These are phyloP conservation scores for Catharus minimus DNA, from an alignment of 2,113 vertebrate species.

Conservation along the genomic window DNA sequence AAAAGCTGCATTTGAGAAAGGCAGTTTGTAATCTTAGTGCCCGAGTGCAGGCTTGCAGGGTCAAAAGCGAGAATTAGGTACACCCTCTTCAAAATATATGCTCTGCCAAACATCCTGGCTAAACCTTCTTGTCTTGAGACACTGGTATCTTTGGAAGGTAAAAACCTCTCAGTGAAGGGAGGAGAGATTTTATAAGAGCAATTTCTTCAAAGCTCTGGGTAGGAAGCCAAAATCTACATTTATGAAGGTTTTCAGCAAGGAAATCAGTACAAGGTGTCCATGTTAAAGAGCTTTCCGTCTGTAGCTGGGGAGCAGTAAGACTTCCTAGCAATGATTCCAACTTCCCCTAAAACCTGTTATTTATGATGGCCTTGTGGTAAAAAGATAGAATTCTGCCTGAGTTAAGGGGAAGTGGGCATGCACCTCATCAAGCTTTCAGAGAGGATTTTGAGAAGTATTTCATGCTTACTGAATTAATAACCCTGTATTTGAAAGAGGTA, in stretches of 20 bases:
- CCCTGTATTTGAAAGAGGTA: background rate
- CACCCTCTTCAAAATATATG: background rate
- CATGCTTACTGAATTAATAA: constrained; percentile 32
- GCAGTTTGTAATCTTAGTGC: background rate
- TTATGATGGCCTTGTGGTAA: constrained; percentile 33
- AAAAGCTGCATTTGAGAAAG: background rate
- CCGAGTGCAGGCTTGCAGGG: background rate
- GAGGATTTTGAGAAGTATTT: constrained; percentile 52
- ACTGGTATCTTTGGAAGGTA: background rate
- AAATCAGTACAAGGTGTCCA: constrained; percentile 52
- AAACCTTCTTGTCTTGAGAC: constrained; percentile 21
- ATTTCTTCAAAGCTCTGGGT: constrained; percentile 45
- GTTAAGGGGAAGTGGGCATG: constrained; percentile 12
- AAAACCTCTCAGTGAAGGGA: background rate
- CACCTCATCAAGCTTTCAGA: constrained; percentile 53
- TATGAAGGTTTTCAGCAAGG: constrained; percentile 42
- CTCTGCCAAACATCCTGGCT: background rate
- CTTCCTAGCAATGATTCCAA: constrained; percentile 3
- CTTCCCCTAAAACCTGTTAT: constrained; percentile 3
- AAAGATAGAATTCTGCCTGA: constrained; percentile 22
- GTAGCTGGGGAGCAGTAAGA: background rate
- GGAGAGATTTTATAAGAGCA: constrained; percentile 40
- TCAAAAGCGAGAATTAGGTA: background rate
- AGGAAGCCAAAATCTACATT: constrained; percentile 58
- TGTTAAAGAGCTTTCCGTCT: constrained; percentile 51